phyloP scores from a whole-genome alignment of 2,888 invertebrate species.

The Phanerotoma sp. region DNA sequence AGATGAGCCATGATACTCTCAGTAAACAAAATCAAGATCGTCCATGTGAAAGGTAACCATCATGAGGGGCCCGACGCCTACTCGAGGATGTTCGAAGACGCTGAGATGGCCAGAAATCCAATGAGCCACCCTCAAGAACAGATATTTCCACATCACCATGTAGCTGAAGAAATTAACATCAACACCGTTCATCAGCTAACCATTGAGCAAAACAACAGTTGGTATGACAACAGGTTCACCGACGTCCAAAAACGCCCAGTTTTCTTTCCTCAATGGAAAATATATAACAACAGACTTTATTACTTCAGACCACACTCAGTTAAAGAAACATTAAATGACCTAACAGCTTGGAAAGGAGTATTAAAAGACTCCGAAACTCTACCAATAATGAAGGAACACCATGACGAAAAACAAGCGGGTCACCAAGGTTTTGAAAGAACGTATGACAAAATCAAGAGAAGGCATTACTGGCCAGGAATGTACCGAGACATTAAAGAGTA shows the following conservation, averaged over 20 bases:
- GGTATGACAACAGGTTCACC: conserved; percentile 24
- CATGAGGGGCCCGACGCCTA: no score
- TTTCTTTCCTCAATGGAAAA: not conserved
- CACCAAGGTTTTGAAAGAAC: not conserved
- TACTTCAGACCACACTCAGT: conserved; percentile 3
- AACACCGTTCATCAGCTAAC: no score
- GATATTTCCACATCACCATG: no score
- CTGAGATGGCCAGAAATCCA: no score
- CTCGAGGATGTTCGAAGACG: no score
- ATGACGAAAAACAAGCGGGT: not conserved
- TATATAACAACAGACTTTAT: conserved; percentile 24
- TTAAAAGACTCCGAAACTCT: not conserved
- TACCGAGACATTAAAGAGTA: not conserved
- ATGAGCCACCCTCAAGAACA: no score
- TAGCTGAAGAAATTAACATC: no score
- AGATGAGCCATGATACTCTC: no score
- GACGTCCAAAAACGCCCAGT: conserved; percentile 31
- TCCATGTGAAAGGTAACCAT: no score
- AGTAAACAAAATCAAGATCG: no score
- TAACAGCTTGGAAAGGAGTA: conserved; percentile 8
- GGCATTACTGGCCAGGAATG: not conserved
- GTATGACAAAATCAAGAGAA: not conserved
- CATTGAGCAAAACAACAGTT: no score
- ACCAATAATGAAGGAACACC: not conserved
- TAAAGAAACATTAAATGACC: conserved; percentile 12